phyloP scores from a whole-genome alignment of 2,888 invertebrate genomes.

The Mantis religiosa region DNA sequence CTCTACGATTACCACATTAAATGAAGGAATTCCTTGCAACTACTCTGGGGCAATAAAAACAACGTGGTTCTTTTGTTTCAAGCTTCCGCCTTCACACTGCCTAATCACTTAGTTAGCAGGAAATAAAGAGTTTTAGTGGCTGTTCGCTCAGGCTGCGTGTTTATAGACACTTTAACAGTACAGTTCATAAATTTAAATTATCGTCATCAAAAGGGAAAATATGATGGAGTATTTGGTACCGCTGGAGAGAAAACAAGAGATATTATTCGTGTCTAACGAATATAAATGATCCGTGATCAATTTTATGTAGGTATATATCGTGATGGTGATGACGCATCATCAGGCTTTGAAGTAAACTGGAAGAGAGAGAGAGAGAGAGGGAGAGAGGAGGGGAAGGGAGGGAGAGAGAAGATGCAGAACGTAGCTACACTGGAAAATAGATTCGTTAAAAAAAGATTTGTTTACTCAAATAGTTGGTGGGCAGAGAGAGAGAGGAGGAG shows the following conservation, averaged over 20 bases:
- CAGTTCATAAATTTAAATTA: neutral
- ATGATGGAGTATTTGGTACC: neutral
- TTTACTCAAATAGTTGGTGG: too few relatives aligned
- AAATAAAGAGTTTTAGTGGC: neutral
- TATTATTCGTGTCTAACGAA: neutral
- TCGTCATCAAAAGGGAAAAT: neutral
- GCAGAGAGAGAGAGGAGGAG: too few relatives aligned
- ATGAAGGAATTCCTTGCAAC: slow-evolving; percentile 10
- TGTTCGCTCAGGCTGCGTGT: neutral
- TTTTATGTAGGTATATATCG: neutral
- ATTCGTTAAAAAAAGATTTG: too few relatives aligned
- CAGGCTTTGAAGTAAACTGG: neutral
- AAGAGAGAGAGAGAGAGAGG: neutral
- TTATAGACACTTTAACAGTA: neutral
- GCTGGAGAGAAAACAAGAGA: neutral
- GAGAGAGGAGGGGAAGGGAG: too few relatives aligned
- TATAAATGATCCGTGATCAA: neutral
- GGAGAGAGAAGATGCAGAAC: neutral
- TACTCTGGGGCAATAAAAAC: neutral
- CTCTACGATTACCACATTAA: slow-evolving; percentile 15
- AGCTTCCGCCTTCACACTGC: neutral
- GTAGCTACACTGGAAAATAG: neutral
- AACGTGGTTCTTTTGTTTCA: slow-evolving; percentile 13
- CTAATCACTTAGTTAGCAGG: neutral
- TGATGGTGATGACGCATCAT: neutral